Percentiles rank a stretch among this genome's conserved stretches.
These are phyloP conservation scores for Bemisia tabaci DNA, from an alignment of 1,140 invertebrate genomes.

Conservation along the genomic window DNA sequence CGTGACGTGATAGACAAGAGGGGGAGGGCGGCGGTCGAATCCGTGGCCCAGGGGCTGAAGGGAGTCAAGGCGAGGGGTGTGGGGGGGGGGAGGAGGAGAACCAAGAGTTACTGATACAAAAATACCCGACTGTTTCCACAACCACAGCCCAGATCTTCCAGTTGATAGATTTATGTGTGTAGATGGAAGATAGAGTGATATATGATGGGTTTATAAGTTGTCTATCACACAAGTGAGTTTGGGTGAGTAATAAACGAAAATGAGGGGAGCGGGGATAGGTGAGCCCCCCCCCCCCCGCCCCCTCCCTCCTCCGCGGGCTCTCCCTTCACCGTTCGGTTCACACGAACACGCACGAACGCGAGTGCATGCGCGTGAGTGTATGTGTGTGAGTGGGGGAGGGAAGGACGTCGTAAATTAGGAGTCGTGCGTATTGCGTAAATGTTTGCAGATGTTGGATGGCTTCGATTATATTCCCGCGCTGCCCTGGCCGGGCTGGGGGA, in stretches of 20 bases:
- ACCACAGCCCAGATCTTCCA: background rate
- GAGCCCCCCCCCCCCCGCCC: no score
- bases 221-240: background rate
- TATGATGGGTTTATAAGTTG: background rate
- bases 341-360: background rate
- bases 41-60: background rate
- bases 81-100: background rate
- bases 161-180: background rate
- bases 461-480: no score
- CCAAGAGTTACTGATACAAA: background rate
- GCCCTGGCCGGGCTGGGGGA: no score
- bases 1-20: no score
- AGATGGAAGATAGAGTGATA: background rate
- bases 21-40: no score
- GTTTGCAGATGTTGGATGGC: no score
- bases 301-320: background rate
- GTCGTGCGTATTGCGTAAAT: no score
- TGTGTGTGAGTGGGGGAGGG: no score
- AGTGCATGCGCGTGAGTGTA: background rate
- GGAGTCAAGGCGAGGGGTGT: background rate
- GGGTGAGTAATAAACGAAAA: background rate
- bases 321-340: background rate
- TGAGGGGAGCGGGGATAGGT: background rate
- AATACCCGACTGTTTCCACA: background rate
- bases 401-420: no score